Evolutionary conservation across 2,888 invertebrate genomes (phyloP).

Genomic region (Himalopsyche tibetana): DNA sequence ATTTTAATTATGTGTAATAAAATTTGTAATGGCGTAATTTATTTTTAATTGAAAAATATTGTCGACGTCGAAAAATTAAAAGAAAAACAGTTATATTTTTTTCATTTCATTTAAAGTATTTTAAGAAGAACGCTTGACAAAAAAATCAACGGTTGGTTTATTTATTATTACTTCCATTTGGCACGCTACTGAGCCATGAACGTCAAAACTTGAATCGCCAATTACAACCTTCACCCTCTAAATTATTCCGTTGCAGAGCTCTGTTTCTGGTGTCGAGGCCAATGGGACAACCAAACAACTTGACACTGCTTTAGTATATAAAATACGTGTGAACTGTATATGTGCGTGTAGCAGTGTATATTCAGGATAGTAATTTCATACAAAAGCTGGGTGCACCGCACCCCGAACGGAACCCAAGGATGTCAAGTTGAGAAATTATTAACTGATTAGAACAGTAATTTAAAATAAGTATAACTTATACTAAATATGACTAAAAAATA

Average conservation of each 20-base stretch:
- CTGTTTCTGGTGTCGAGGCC: conserved; percentile 39
- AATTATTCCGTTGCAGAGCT: conserved; percentile 40
- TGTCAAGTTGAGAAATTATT: conserved; percentile 1
- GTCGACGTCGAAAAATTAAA: no score
- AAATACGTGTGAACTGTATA: conserved; percentile 8
- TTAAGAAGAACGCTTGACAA: no score
- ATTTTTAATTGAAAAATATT: no score
- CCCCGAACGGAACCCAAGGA: neutral
- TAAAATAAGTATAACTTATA: no score
- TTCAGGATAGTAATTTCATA: conserved; percentile 18
- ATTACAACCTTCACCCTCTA: conserved; percentile 58
- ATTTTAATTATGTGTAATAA: no score
- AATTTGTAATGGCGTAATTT: no score
- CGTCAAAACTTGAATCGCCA: conserved; percentile 64
- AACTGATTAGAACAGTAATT: neutral
- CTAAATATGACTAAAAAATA: no score
- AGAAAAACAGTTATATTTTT: no score
- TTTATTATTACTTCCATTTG: neutral
- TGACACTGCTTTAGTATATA: conserved; percentile 30
- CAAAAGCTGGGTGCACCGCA: neutral
- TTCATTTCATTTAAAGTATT: no score
- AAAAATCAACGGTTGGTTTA: no score
- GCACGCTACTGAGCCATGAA: conserved; percentile 39
- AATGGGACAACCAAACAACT: conserved; percentile 42
- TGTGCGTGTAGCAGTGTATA: neutral